A percentile compares a stretch with the other conserved stretches of the same genome.
These are phyloP conservation scores for Rallus crepitans DNA, from an alignment of 2,797 vertebrate genomes.

Conservation along the genomic window DNA sequence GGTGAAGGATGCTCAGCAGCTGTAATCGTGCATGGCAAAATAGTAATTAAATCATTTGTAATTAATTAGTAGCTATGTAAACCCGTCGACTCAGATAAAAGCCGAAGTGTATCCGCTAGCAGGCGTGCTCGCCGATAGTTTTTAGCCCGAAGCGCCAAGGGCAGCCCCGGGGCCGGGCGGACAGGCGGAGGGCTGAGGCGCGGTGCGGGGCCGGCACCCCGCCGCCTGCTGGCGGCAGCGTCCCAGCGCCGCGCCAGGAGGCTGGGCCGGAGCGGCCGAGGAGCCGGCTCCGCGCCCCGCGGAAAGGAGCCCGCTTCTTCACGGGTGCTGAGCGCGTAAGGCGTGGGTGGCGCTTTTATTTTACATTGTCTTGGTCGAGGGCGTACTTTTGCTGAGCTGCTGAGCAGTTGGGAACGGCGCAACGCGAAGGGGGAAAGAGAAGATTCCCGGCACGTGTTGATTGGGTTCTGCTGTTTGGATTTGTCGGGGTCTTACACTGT, in stretches of 20 bases:
- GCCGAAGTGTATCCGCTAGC: not conserved
- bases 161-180: not conserved
- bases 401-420: not conserved
- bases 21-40: slow-evolving; percentile 60
- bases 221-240: slow-evolving; percentile 49
- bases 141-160: not conserved
- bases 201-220: not conserved
- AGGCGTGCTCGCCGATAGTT: not conserved
- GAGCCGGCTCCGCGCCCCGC: not conserved
- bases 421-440: not conserved
- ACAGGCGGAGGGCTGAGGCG: not conserved
- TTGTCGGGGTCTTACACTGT: not conserved
- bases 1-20: slow-evolving; percentile 24
- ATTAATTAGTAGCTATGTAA: slow-evolving; percentile 71
- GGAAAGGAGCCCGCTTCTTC: not conserved
- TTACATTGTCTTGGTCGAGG: not conserved
- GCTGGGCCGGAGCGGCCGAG: not conserved
- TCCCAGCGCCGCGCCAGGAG: not conserved
- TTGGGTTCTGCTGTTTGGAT: not conserved
- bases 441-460: no score
- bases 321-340: fast-evolving
- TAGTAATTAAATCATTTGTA: slow-evolving; percentile 76
- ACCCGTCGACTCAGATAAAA: slow-evolving; percentile 7
- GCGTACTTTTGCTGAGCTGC: fast-evolving
- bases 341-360: not conserved